Percentiles rank a stretch among this genome's conserved stretches.
Conservation (phyloP, 2,113 vertebrate genomes). For the Gulo gulo region DNA sequence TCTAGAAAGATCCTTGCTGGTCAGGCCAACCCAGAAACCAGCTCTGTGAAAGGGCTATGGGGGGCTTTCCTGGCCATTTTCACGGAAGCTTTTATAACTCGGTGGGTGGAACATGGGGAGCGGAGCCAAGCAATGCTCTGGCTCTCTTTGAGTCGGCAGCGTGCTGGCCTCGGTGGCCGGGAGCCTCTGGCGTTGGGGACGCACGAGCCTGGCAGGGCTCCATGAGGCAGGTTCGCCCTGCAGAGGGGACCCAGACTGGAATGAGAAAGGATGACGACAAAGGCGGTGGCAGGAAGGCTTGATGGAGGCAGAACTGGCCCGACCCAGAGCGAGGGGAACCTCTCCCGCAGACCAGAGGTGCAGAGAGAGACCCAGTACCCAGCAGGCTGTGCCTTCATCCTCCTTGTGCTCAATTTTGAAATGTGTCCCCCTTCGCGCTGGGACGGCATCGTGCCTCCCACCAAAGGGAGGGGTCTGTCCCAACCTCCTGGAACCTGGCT, state of each 20-base stretch:
- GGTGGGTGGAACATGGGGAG: not conserved
- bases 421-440: accelerated
- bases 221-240: accelerated
- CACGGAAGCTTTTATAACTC: not conserved
- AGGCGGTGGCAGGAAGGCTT: not conserved
- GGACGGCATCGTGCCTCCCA: no score
- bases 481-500: not conserved
- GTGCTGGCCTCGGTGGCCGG: accelerated
- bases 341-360: not conserved
- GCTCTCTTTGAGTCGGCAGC: not conserved
- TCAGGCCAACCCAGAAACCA: slow-evolving; percentile 44
- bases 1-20: slow-evolving; percentile 67
- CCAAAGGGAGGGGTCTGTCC: not conserved
- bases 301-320: no score
- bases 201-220: accelerated
- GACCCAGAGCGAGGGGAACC: not conserved
- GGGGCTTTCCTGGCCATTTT: not conserved
- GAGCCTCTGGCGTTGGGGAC: accelerated
- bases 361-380: not conserved
- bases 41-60: not conserved
- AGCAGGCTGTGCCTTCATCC: accelerated
- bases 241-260: not conserved
- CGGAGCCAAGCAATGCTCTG: accelerated
- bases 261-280: not conserved
- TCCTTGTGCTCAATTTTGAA: accelerated